Evolutionary conservation across 2,113 vertebrate genomes (phyloP), one percentile per base, ranked within the genome.

Genomic region (Gracilinanus agilis): DNA sequence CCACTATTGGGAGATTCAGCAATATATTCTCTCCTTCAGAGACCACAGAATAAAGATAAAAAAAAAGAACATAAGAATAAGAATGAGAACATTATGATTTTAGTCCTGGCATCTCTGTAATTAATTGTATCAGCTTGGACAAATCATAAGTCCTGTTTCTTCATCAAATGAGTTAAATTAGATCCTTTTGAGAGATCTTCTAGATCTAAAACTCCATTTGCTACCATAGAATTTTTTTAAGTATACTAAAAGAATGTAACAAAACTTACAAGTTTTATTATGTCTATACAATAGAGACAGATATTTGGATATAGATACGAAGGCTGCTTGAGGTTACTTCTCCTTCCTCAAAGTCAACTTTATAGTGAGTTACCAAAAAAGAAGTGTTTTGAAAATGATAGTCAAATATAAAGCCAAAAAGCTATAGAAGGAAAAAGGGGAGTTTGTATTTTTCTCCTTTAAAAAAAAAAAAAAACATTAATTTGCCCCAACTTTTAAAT

Each of bases 401-500:
- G 54, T 88, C 25, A 67, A 23, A 67, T 34, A 67, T 67, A 67
- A 67, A n/a, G n/a, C 34, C 5, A 75, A 75, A 75, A 75, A 75
- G 16, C 67, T n/a, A 75, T 7, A 93, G 2, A 92, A 55, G 34
- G 91, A 67, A 56, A 27, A 21, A 44, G 94, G 58, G 40, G 93
- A 93, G 21, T 92, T 49, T 90, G 25, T 19, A 89, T 54, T 55
- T 93, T 75, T 3, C 67, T n/a, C 67, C 34, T 94, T n/a, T n/a
- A n/a, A n/a, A 92, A 16, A 90, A 24, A 95, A 94, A 92, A 95
- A 55, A 93, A 96, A 6, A 55, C 23, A 91, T 24, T 49, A 29
- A 92, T 94, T 49, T 53, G 95, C 90, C 25, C 67, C 55, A 94
- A 53, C 54, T 90, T 93, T 95, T 89, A n/a, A 95, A 95, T 75